Percentiles rank a stretch among this genome's conserved stretches.
Evolutionary conservation across 1,140 invertebrate genomes (phyloP).

Genomic region (Aphelenchoides fujianensis): DNA sequence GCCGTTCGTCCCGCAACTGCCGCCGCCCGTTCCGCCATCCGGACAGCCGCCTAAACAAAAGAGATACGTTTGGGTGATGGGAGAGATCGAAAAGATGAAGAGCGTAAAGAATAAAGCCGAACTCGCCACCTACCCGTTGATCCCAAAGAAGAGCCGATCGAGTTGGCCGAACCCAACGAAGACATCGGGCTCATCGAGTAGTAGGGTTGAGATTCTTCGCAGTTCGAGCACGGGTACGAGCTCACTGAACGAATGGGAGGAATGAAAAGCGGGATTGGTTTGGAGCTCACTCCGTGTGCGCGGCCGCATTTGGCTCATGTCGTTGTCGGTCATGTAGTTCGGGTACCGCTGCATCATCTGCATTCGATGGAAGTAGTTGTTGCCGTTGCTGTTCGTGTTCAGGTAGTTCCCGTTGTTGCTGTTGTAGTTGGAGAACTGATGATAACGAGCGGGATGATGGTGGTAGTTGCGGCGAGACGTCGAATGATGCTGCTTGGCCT

Average conservation of each 20-base stretch:
- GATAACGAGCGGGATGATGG: neutral
- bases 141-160: no score
- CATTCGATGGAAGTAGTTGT: conserved; percentile 1
- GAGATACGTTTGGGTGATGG: neutral
- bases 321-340: conserved; percentile 13
- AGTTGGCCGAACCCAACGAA: neutral
- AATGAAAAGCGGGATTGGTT: neutral
- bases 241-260: neutral
- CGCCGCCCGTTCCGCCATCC: conserved; percentile 6
- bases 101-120: no score
- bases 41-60: conserved; percentile 14
- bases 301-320: neutral
- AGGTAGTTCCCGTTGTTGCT: conserved; percentile 3
- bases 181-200: conserved; percentile 9
- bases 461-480: conserved; percentile 11
- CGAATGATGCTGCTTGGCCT: neutral
- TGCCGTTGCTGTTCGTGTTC: neutral
- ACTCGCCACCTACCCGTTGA: no score
- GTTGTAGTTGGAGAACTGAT: conserved; percentile 10
- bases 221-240: conserved; percentile 5
- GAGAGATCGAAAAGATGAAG: neutral
- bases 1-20: conserved; percentile 3
- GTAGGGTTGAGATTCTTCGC: neutral
- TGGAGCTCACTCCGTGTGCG: conserved; percentile 19
- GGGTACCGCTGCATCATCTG: conserved; percentile 13